Conservation (phyloP, 2,797 vertebrate species). For the Todus mexicanus region DNA sequence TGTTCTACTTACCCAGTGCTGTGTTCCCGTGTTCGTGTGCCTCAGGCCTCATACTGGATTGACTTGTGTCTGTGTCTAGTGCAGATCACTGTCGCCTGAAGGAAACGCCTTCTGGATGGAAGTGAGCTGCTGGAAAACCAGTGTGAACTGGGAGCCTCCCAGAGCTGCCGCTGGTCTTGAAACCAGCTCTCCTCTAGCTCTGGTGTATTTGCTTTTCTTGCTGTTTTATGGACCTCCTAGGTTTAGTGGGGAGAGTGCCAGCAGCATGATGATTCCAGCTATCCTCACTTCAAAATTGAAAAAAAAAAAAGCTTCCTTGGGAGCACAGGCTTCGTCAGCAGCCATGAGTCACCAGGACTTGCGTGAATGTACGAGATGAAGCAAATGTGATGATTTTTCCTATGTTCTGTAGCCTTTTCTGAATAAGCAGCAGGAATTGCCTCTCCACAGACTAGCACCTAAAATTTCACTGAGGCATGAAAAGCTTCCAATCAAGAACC, state of each 20-base stretch:
- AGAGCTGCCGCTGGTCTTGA: neutral
- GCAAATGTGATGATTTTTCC: neutral
- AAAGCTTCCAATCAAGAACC: neutral
- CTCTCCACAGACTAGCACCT: neutral
- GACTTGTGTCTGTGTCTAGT: neutral
- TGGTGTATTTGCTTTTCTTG: neutral
- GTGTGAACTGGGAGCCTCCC: neutral
- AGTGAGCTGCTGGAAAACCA: neutral
- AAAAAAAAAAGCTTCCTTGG: neutral
- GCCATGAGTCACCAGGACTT: neutral
- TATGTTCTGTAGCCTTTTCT: neutral
- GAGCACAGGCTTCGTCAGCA: neutral
- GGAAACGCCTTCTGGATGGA: neutral
- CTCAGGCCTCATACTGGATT: neutral
- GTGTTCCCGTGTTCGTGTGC: rapidly evolving
- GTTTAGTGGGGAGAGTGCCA: neutral
- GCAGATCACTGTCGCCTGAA: neutral
- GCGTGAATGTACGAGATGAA: neutral
- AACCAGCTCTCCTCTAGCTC: neutral
- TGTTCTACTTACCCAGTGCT: neutral
- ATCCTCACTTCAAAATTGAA: neutral
- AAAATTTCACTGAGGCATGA: neutral
- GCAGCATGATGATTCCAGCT: neutral
- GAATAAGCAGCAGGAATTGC: neutral
- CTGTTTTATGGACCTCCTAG: neutral